phyloP scores from a whole-genome alignment of 35 echinoderm and acorn worm species.

The Heliocidaris tuberculata region DNA sequence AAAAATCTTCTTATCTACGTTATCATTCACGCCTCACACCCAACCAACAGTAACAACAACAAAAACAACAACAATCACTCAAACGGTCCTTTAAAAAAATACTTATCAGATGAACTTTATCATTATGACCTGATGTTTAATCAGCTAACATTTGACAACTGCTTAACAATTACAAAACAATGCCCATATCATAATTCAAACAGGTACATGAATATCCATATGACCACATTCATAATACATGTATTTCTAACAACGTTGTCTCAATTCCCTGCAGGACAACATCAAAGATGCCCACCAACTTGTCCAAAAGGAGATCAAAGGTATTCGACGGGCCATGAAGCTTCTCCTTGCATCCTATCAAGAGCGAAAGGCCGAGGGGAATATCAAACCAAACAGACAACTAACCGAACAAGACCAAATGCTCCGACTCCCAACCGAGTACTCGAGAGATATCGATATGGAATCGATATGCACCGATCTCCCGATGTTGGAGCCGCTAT shows the following conservation, averaged over 20 bases:
- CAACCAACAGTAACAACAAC: too few species aligned
- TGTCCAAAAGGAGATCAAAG: conserved; percentile 40
- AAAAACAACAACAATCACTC: too few species aligned
- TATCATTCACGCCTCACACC: too few species aligned
- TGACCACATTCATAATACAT: too few species aligned
- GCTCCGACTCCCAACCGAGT: conserved; percentile 8
- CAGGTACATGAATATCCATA: too few species aligned
- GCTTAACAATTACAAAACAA: too few species aligned
- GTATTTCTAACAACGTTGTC: not conserved
- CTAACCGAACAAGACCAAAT: not conserved
- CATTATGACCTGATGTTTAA: too few species aligned
- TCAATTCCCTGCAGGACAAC: not conserved
- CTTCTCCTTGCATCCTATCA: not conserved
- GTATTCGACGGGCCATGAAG: conserved; percentile 32
- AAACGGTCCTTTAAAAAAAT: too few species aligned
- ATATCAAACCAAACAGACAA: not conserved
- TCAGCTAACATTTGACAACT: too few species aligned
- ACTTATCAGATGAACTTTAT: too few species aligned
- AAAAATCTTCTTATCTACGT: too few species aligned
- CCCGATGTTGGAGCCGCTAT: conserved; percentile 23
- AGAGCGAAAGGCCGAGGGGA: not conserved
- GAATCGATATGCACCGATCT: conserved; percentile 30
- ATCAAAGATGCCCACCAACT: conserved; percentile 44
- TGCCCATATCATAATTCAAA: too few species aligned
- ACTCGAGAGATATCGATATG: conserved; percentile 8